A percentile compares a stretch with the other conserved stretches of the same genome.
phyloP scores from a whole-genome alignment of 2,888 invertebrate genomes.

The Brassicogethes aeneus region DNA sequence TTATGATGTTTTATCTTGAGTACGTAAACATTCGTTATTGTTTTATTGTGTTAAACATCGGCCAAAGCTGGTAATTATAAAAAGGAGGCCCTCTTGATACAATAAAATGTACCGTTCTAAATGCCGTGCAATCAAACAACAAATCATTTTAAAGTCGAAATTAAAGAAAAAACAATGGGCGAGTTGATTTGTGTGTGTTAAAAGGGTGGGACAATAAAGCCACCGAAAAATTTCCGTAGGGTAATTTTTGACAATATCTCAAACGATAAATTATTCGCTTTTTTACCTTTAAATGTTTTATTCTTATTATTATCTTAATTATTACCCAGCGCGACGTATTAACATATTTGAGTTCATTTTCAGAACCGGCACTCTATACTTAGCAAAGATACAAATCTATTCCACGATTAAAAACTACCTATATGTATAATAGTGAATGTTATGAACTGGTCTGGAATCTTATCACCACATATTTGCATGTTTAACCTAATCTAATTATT shows the following conservation, averaged over 20 bases:
- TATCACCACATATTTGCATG: neutral
- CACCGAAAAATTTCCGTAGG: constrained; percentile 17
- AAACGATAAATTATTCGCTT: too few species aligned
- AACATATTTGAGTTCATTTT: constrained; percentile 28
- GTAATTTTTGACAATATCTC: too few species aligned
- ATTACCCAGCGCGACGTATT: constrained; percentile 23
- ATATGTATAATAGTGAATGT: neutral
- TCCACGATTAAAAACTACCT: constrained; percentile 3
- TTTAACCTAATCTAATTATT: neutral
- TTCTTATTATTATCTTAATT: constrained; percentile 39
- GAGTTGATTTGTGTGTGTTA: constrained; percentile 10
- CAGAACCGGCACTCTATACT: constrained; percentile 19
- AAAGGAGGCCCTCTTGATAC: neutral
- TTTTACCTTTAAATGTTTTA: constrained; percentile 32
- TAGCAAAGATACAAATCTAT: constrained; percentile 17
- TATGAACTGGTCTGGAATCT: neutral
- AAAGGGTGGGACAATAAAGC: constrained; percentile 16
- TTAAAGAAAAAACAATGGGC: constrained; percentile 18
- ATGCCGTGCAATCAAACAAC: constrained; percentile 26
- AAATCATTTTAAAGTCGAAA: constrained; percentile 22
- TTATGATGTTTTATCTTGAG: neutral
- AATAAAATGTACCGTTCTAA: constrained; percentile 12
- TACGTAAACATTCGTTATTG: constrained; percentile 4
- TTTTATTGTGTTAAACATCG: neutral
- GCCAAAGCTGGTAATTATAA: neutral